Base-by-base conservation (phyloP, 1,140 invertebrate species). In the Diploscapter pachys region DNA sequence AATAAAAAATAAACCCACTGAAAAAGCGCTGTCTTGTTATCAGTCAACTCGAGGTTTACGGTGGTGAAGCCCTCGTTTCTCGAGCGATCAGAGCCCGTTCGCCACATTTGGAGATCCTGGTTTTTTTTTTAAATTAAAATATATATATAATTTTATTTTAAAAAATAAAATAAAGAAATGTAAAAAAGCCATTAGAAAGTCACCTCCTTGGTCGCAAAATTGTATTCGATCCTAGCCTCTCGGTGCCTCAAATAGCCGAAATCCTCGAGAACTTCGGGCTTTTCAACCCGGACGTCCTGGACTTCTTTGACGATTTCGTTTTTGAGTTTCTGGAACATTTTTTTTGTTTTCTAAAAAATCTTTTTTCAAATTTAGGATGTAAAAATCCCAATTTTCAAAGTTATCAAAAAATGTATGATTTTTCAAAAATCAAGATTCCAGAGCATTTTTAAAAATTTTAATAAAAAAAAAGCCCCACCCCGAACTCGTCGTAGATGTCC, bases 31-130 rank as follows among this genome's bases (percentile, higher is more conserved):
- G 78, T 79, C 50, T 61, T 64, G n/a, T 62, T 31, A 54, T 79
- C 76, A 9, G 77, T 80, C 4, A 13, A 49, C 0, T 52, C 59
- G 3, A 79, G 54, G 4, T 80, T 52, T n/a, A 54, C 55, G 8
- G 54, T 63, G 3, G 78, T 78, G 67, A 78, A 79, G 11, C 78
- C 78, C 54, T 79, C 78, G 49, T 79, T 79, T 77, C 78, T 78
- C 63, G 73, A 76, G 13, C 63, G 63, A 57, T 79, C 78, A 56
- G 76, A 71, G 3, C 78, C 78, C 3, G 64, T 79, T 62, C 78
- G 72, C 78, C 78, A 79, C 3, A 74, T 6, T 5, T 67, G 13
- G 9, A 79, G 53, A 13, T 63, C 72, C 78, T 79, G 49, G 71
- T 71, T 51, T 31, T 49, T 3, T 56, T 52, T 69, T 68, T 8